A percentile compares a stretch with the other conserved stretches of the same genome.
These are phyloP conservation scores for Brachyrhaphis roseni DNA, from an alignment of 2,797 vertebrate genomes.

Conservation along the genomic window DNA sequence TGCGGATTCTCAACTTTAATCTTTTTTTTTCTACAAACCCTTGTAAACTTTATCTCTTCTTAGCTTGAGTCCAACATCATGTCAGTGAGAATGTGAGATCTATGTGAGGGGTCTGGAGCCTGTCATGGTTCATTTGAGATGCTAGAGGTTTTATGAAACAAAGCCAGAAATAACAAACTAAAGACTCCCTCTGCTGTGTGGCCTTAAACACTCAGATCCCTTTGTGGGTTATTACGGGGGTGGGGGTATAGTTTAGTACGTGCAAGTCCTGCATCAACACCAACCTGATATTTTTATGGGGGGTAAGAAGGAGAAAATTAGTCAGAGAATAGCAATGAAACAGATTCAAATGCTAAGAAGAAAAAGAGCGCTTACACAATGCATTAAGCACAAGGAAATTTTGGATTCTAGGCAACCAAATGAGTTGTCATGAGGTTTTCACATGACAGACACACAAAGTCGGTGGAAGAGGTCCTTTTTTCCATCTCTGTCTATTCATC, in stretches of 20 bases:
- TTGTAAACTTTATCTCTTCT: conserved; percentile 28
- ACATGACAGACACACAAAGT: conserved; percentile 19
- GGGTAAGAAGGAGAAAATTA: conserved; percentile 7
- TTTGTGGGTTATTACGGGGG: conserved; percentile 48
- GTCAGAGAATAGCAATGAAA: conserved; percentile 7
- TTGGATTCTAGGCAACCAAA: conserved; percentile 1
- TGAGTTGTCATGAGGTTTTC: conserved; percentile 38
- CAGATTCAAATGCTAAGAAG: conserved; percentile 32
- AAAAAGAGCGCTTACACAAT: background rate
- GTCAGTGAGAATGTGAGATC: conserved; percentile 48
- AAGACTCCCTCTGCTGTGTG: conserved; percentile 54
- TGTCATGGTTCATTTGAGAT: conserved; percentile 53
- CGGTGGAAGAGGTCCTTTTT: background rate
- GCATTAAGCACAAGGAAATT: conserved; percentile 1
- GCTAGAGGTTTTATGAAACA: conserved; percentile 59
- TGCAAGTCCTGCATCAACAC: conserved; percentile 51
- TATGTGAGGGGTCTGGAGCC: conserved; percentile 29
- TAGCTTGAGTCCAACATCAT: conserved; percentile 38
- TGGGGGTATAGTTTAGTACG: conserved; percentile 19
- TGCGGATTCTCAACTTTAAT: background rate
- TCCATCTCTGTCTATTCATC: conserved; percentile 37
- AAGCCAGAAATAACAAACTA: conserved; percentile 71
- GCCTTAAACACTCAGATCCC: conserved; percentile 58
- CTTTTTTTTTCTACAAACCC: conserved; percentile 11
- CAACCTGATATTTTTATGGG: conserved; percentile 38